Conservation (phyloP, 2,888 invertebrate species). For the Phaonia tiefii region DNA sequence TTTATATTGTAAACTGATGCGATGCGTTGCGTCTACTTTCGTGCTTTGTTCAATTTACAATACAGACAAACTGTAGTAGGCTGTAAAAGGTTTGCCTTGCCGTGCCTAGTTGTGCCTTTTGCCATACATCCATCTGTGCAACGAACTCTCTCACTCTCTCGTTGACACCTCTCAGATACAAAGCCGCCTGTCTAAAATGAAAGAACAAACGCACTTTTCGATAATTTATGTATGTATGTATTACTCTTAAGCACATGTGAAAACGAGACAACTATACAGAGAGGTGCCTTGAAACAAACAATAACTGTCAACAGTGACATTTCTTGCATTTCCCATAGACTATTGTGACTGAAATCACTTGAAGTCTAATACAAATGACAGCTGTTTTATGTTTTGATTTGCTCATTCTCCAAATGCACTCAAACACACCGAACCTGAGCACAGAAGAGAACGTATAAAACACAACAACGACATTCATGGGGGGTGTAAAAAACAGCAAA, state of each 20-base stretch:
- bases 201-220: conserved; percentile 54
- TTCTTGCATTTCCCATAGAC: conserved; percentile 48
- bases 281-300: conserved; percentile 28
- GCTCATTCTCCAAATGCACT: conserved; percentile 8
- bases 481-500: neutral
- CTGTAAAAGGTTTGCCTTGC: conserved; percentile 58
- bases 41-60: conserved; percentile 66
- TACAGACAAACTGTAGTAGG: conserved; percentile 56
- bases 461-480: neutral
- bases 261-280: conserved; percentile 39
- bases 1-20: conserved; percentile 22
- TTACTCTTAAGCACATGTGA: neutral
- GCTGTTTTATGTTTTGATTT: conserved; percentile 62
- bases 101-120: too few species aligned
- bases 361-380: conserved; percentile 27
- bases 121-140: neutral
- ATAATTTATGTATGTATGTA: conserved; percentile 43
- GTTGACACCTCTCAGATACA: conserved; percentile 50
- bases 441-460: neutral
- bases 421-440: neutral
- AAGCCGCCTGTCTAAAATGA: conserved; percentile 66
- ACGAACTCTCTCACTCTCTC: neutral
- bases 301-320: conserved; percentile 35
- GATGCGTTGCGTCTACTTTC: conserved; percentile 63
- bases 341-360: conserved; percentile 58